Evolutionary conservation across 1,140 invertebrate species (phyloP), one percentile per base, ranked within the genome.

Genomic region (Dendrolimus punctatus): DNA sequence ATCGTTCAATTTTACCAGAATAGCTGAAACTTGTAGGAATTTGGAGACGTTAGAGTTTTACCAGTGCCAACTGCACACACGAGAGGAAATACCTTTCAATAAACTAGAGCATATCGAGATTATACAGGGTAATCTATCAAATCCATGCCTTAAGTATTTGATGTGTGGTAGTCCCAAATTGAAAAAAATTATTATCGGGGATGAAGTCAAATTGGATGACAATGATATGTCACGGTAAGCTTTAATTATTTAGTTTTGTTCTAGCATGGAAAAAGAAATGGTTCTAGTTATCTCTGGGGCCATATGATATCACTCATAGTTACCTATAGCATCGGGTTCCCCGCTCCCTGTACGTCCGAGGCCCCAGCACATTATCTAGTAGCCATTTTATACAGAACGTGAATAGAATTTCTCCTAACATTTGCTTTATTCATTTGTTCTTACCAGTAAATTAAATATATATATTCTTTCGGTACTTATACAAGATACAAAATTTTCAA

Each of bases 61-160:
- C 63, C 89, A 91, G 71, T 87, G 91, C 61, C 89, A 89, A 87
- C 89, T 10, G 77, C 89, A 89, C 88, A 0, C 88, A 90, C 52
- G 84, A 89, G 81, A 85, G 43, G 88, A 90, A 54, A 81, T 87
- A 36, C 89, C 86, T 8, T 92, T 91, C 70, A 87, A 89, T 61
- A 87, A 87, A 61, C 80, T 92, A 49, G 88, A 91, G 57, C 88
- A 90, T 41, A 74, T 92, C 38, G 91, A 92, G 73, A 89, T 92
- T 39, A 84, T 91, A 37, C 89, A 91, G 60, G 90, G 90, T 51
- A 88, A 90, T 49, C 75, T 92, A 6, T 85, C 86, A 38, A 80
- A 80, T 46, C 85, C 82, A 3, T 87, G 88, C 39, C 62, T 92
- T 4, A 91, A 88, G 63, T 88, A 89, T 59, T 75, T 92, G 40